phyloP scores from a whole-genome alignment of 2,113 vertebrate species.

The Nerophis lumbriciformis region DNA sequence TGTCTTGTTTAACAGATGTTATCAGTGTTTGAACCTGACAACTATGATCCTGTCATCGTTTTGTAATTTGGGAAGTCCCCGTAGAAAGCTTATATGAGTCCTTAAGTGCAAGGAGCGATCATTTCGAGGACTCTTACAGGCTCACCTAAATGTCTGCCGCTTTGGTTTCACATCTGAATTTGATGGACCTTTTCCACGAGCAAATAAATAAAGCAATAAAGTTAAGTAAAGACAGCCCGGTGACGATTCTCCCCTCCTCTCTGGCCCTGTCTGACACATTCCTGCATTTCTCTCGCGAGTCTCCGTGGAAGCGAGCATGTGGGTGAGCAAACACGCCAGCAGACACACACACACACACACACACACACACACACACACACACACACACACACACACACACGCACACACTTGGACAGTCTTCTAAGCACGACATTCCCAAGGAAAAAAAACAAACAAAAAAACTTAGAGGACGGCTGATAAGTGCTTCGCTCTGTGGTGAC shows the following conservation, averaged over 20 bases:
- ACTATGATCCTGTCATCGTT: too few species aligned
- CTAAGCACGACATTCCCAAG: conserved; percentile 21
- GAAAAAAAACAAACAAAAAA: neutral
- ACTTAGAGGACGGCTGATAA: conserved; percentile 15
- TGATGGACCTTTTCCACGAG: neutral
- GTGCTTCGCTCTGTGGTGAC: conserved; percentile 24
- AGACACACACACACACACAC: conserved; percentile 2
- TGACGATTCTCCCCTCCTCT: conserved; percentile 35
- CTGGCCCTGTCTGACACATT: conserved; percentile 60
- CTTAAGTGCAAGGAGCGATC: neutral
- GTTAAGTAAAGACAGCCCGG: conserved; percentile 32
- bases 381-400: too few species aligned
- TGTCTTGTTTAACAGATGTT: too few species aligned
- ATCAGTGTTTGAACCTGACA: too few species aligned
- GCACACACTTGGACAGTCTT: conserved; percentile 5
- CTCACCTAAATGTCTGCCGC: neutral
- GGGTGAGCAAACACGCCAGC: conserved; percentile 46
- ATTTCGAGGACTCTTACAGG: conserved; percentile 7
- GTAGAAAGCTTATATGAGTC: neutral
- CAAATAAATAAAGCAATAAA: conserved; percentile 34
- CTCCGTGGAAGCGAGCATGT: conserved; percentile 57
- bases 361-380: neutral
- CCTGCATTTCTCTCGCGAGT: conserved; percentile 60
- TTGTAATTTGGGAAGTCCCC: neutral
- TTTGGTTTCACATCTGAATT: conserved; percentile 19